Evolutionary conservation across 2,797 vertebrate genomes (phyloP), one percentile per base, ranked within the genome.

Genomic region (Takifugu rubripes): DNA sequence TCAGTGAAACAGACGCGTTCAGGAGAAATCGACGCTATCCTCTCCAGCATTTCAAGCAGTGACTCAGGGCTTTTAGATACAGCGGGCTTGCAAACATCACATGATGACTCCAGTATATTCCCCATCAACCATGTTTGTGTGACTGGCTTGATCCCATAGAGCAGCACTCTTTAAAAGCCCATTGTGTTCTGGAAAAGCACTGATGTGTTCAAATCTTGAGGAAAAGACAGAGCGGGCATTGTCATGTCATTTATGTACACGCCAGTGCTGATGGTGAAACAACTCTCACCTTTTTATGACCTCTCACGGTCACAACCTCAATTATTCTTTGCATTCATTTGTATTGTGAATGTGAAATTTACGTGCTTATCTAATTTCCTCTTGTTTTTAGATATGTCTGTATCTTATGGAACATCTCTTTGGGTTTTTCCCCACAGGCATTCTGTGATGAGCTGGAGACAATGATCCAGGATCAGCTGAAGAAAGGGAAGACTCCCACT

Each of bases 371-470:
- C 17, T 15, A 2, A 5, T 14, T 21, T n/a, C 25, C 5, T 45
- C 36, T 16, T 36, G 2, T 6, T 6, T 17, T 31, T 17, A 16
- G 15, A 11, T 25, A 11, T n/a, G 48, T 16, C 5, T 17, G 12
- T 14, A 14, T 14, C 7, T 3, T 21, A 3, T 54, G 7, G 8
- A 47, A 12, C 36, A 0, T 40, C 36, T 12, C 10, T 21, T 51
- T 9, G 3, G 0, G 26, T 2, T 6, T 14, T 45, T 29, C 27
- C 33, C 12, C 25, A 25, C 53, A 99, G 97, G 96, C 94, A 1
- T 99, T 98, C 84, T 98, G 97, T 74, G 97, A 99, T n/a, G 97
- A 98, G 74, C 61, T 99, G 86, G 96, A 99, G 68, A 94, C 96
- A 0, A 97, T 99, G 95, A 99, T 98, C 76, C 95, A 98, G 84